Evolutionary conservation across 2,888 invertebrate species (phyloP).

Genomic region (Drosophila nr. fundita): DNA sequence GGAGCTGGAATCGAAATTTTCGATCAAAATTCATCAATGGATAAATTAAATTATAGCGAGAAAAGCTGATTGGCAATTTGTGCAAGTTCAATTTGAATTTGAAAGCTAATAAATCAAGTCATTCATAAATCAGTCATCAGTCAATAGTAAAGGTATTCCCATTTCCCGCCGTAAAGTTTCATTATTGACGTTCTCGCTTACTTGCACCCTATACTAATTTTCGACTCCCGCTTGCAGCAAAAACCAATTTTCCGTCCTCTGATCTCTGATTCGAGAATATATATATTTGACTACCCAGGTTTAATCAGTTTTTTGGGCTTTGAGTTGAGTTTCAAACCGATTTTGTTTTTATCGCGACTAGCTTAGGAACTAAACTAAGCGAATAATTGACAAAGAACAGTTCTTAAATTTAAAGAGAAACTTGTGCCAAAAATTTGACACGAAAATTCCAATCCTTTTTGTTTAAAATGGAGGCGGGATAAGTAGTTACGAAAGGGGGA

Average conservation of each 20-base stretch:
- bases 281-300: not conserved
- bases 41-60: not conserved
- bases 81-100: not conserved
- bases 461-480: slow-evolving; percentile 11
- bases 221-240: not conserved
- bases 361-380: not conserved
- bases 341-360: not conserved
- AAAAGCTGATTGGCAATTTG: not conserved
- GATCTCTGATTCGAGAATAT: not conserved
- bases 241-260: not conserved
- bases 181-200: not conserved
- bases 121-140: not conserved
- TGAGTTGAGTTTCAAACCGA: not conserved
- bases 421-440: not conserved
- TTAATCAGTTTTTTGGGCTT: not conserved
- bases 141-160: not conserved
- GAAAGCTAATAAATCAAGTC: not conserved
- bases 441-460: slow-evolving; percentile 41
- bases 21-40: not conserved
- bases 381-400: not conserved
- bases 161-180: not conserved
- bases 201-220: not conserved
- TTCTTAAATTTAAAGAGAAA: not conserved
- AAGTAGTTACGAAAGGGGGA: not conserved
- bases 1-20: not conserved